These are phyloP conservation scores for Nemurella pictetii DNA, from an alignment of 2,888 invertebrate species.

Conservation along the genomic window DNA sequence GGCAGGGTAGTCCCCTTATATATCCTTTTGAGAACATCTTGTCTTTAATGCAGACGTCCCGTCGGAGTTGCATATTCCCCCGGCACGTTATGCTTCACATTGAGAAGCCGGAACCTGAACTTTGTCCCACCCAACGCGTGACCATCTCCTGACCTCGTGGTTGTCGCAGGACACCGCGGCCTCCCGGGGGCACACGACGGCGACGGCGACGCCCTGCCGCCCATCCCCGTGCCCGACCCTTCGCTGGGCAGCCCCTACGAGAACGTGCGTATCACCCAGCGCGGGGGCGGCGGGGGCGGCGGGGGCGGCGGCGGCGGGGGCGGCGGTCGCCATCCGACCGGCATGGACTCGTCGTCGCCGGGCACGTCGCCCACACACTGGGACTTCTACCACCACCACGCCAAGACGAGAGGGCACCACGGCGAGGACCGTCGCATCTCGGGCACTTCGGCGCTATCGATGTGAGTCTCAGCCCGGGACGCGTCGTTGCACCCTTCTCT, in stretches of 20 bases:
- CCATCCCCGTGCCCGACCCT: conserved; percentile 66
- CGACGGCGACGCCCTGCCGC: conserved; percentile 58
- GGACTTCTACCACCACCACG: conserved; percentile 58
- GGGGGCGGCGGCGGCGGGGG: neutral
- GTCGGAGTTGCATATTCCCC: no score
- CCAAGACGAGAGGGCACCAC: conserved; percentile 22
- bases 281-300: neutral
- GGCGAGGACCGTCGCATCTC: conserved; percentile 56
- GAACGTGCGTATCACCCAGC: conserved; percentile 59
- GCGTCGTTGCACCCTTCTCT: neutral
- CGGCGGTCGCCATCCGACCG: conserved; percentile 11
- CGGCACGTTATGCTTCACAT: no score
- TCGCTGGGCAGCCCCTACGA: conserved; percentile 66
- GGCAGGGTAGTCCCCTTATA: no score
- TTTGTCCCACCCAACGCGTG: no score
- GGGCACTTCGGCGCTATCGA: conserved; percentile 61
- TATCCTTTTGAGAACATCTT: no score
- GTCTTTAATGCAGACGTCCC: no score
- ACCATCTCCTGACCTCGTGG: no score
- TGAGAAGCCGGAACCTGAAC: no score
- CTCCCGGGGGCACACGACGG: conserved; percentile 52
- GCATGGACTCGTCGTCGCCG: conserved; percentile 57
- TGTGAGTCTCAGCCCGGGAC: conserved; percentile 54
- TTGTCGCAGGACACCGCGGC: conserved; percentile 30
- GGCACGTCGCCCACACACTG: conserved; percentile 59